Conservation (phyloP, 2,888 invertebrate genomes). For the Shargacucullia verbasci region DNA sequence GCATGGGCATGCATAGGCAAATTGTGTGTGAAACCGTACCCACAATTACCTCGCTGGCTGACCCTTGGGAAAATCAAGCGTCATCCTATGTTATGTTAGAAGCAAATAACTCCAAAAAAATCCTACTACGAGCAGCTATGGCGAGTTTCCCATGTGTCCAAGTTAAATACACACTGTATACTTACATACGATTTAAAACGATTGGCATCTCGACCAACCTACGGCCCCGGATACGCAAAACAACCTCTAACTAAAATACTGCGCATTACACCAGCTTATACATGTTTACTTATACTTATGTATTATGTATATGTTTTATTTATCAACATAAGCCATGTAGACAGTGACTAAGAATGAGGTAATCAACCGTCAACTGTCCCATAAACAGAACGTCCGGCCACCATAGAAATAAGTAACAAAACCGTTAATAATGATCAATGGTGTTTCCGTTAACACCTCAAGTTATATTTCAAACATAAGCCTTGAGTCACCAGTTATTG, state of each 20-base stretch:
- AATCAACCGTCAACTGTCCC: slow-evolving; percentile 37
- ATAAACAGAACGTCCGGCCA: slow-evolving; percentile 51
- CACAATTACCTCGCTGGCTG: too few species aligned
- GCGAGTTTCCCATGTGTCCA: too few species aligned
- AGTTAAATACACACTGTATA: too few species aligned
- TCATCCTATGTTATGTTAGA: too few species aligned
- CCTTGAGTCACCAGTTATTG: slow-evolving; percentile 9
- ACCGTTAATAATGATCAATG: slow-evolving; percentile 61
- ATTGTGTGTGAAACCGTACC: too few species aligned
- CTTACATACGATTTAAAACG: too few species aligned
- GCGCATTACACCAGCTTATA: slow-evolving; percentile 27
- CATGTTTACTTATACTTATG: slow-evolving; percentile 6
- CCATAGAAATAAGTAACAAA: slow-evolving; percentile 48
- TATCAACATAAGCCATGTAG: slow-evolving; percentile 18
- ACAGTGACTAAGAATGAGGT: slow-evolving; percentile 42
- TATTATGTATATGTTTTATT: slow-evolving; percentile 37
- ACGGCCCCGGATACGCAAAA: slow-evolving; percentile 1
- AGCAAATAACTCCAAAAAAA: too few species aligned
- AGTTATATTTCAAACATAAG: slow-evolving; percentile 27
- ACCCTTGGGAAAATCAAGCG: too few species aligned
- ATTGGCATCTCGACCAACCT: slow-evolving; percentile 1
- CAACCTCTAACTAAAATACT: slow-evolving; percentile 15
- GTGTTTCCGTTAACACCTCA: slow-evolving; percentile 49
- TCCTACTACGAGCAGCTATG: too few species aligned
- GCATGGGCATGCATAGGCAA: too few species aligned